Evolutionary conservation across 2,888 invertebrate genomes (phyloP), one percentile per base, ranked within the genome.

Genomic region (Callinectes sapidus): DNA sequence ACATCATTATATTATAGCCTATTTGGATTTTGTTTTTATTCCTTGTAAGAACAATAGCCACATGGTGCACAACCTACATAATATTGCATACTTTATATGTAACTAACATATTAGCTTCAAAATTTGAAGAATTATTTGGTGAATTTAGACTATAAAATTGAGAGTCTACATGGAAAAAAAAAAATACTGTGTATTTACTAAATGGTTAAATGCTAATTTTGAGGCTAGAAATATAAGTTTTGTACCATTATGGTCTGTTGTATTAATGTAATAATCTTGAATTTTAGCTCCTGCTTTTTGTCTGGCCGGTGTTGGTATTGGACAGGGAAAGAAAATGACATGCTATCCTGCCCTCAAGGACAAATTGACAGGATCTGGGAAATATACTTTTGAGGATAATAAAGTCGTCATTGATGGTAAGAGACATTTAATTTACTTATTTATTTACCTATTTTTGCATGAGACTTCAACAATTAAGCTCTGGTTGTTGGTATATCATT

Each of bases 261-360:
- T 71, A 28, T 28, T n/a, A 28, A 13, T 28, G 10, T 13, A 18
- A 16, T 35, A 23, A 48, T 71, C 48, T 48, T 48, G 48, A 48
- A 16, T 81, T 54, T 54, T 92, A 94, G 94, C 94, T 23, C 94
- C 98, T 0, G 99, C 99, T 0, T 97, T 97, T 18, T 99, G 98
- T 0, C 96, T 99, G 66, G 97, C 97, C 93, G 97, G 97, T 0
- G 99, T 99, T 95, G 97, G 97, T 6, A 97, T 99, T 94, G 97
- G 96, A 0, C 95, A 96, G 54, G 98, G 98, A 54, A 98, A 98
- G 95, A 96, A 96, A 0, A 95, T 99, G 1, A 99, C 99, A 0
- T 98, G 98, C 0, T 98, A 99, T 96, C 99, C 99, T 0, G 96
- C 97, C 0, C 97, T 98, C 94, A 98, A 98, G 95, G 97, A 97